A percentile compares a stretch with the other conserved stretches of the same genome.
Conservation (phyloP, 2,888 invertebrate species). For the Synergus japonicus region DNA sequence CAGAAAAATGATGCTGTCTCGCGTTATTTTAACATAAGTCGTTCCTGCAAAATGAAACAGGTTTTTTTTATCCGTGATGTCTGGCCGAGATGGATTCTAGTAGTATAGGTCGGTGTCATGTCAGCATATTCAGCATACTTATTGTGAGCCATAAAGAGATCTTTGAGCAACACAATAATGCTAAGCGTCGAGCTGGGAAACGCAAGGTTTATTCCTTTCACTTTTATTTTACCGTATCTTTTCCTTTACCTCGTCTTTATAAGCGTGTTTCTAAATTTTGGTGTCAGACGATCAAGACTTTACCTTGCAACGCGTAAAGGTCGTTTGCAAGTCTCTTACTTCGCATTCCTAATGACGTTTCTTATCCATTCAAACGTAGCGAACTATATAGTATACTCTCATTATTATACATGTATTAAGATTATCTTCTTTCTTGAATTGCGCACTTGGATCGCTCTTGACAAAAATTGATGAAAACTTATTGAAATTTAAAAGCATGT, state of each 20-base stretch:
- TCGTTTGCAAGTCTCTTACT: constrained; percentile 59
- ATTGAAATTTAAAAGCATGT: too few species aligned
- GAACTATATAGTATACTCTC: neutral
- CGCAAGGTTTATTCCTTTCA: constrained; percentile 75
- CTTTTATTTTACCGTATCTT: constrained; percentile 70
- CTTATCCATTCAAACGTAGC: neutral
- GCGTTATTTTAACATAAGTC: too few species aligned
- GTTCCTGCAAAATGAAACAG: too few species aligned
- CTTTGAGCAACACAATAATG: constrained; percentile 43
- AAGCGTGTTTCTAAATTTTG: constrained; percentile 69
- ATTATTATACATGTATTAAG: neutral
- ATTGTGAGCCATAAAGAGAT: constrained; percentile 44
- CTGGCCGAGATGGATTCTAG: too few species aligned
- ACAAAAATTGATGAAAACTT: too few species aligned
- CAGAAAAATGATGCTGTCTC: too few species aligned
- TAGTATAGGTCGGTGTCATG: too few species aligned
- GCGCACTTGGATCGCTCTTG: neutral
- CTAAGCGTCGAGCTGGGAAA: constrained; percentile 46
- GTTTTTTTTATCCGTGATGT: too few species aligned
- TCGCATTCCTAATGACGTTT: constrained; percentile 46
- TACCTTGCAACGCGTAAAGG: constrained; percentile 71
- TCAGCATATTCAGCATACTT: neutral
- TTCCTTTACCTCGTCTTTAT: constrained; percentile 50
- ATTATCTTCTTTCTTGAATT: neutral
- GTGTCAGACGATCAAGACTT: constrained; percentile 63